Conservation (phyloP, 2,113 vertebrate species). For the Dromaius novaehollandiae region DNA sequence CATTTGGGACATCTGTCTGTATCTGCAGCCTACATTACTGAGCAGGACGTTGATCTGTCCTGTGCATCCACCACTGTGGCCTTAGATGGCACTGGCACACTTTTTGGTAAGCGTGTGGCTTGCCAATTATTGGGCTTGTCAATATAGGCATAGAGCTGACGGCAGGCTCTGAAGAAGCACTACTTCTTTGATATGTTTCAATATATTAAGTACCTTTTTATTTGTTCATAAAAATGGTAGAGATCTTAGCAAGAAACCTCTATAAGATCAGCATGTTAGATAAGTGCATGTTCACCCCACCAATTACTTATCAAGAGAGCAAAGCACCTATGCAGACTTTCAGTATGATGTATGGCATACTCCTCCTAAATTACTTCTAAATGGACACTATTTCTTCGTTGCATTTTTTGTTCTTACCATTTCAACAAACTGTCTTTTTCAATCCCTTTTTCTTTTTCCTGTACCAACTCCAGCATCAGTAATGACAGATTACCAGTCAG, state of each 20-base stretch:
- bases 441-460: neutral
- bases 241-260: neutral
- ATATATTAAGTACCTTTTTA: neutral
- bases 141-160: neutral
- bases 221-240: neutral
- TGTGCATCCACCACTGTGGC: neutral
- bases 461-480: neutral
- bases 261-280: neutral
- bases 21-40: too few species aligned
- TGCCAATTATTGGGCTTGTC: neutral
- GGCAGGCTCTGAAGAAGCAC: neutral
- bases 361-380: neutral
- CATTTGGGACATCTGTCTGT: neutral
- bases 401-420: neutral
- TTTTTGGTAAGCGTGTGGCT: neutral
- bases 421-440: neutral
- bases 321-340: neutral
- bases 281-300: fast-evolving
- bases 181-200: neutral
- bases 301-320: neutral
- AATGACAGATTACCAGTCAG: neutral
- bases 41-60: neutral
- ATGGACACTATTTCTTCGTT: neutral
- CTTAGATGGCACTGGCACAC: neutral
- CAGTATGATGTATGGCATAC: fast-evolving